Base-by-base conservation (phyloP, 2,797 vertebrate genomes). In the Jordanella pulchra region DNA sequence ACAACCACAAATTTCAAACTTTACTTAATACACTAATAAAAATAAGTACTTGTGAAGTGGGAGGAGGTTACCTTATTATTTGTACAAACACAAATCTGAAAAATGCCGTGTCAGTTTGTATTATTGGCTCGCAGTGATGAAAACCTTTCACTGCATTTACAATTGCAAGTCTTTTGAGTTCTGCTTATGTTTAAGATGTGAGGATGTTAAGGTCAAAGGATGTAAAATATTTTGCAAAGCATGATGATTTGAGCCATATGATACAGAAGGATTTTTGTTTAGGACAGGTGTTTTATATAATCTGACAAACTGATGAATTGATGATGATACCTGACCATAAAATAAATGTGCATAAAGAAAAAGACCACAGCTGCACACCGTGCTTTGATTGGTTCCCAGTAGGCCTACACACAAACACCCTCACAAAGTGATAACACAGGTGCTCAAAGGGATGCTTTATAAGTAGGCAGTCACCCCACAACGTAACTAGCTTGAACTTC, bases 301-400 rank as follows among this genome's bases (percentile, higher is more conserved):
- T 73, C 35, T 77, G 53, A 71, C 55, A 39, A 27, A 69, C 63
- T 58, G 13, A 73, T 65, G 10, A 28, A 12, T 53, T 66, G 18
- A 55, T 23, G 3, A 65, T 63, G 39, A 50, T 27, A 70, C 58
- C 21, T 66, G 75, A 82, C 25, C 7, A 27, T 65, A 27, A 69
- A n/a, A 17, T 30, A 65, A 69, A 56, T 56, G 48, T 74, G 55
- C 73, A 71, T 51, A 61, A 53, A 76, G n/a, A 70, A 30, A 72
- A 72, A 83, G 84, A 84, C 61, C 87, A 69, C 91, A 92, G 91
- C 89, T 93, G 89, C 85, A 86, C 86, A 71, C 76, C 68, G 64
- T 81, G 77, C 78, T 89, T 89, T 92, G 91, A 92, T 92, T 93
- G 89, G 78, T 84, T 92, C 90, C 90, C 91, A 86, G 21, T 82